Percentiles rank a stretch among this genome's conserved stretches.
These are phyloP conservation scores for Coreoperca whiteheadi DNA, from an alignment of 2,113 vertebrate genomes.

Conservation along the genomic window DNA sequence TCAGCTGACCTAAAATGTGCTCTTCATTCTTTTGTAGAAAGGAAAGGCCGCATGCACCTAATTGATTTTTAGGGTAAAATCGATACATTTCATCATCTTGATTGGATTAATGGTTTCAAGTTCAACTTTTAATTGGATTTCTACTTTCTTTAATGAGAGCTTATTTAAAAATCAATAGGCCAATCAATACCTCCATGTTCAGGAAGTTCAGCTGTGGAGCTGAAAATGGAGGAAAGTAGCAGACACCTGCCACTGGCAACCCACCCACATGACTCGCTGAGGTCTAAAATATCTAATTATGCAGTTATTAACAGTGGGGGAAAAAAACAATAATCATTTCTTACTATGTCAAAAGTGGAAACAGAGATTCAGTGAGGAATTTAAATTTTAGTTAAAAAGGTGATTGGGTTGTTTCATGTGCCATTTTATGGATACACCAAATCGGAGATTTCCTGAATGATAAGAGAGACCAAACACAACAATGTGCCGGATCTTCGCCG, in stretches of 20 bases:
- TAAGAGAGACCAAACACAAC: not conserved
- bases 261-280: not conserved
- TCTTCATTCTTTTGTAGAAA: slow-evolving; percentile 41
- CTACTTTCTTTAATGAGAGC: slow-evolving; percentile 75
- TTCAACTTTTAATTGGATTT: slow-evolving; percentile 85
- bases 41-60: slow-evolving; percentile 45
- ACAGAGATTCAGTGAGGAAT: not conserved
- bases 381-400: not conserved
- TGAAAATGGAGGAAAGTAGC: slow-evolving; percentile 21
- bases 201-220: slow-evolving; percentile 61
- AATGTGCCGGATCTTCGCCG: not conserved
- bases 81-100: slow-evolving; percentile 79
- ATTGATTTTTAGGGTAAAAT: slow-evolving; percentile 81
- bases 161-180: slow-evolving; percentile 83
- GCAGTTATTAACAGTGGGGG: not conserved
- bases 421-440: not conserved
- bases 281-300: slow-evolving; percentile 34
- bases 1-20: not conserved
- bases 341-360: not conserved
- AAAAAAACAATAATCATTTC: not conserved
- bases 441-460: not conserved
- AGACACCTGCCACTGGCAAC: slow-evolving; percentile 61
- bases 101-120: slow-evolving; percentile 81
- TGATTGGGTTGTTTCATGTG: not conserved
- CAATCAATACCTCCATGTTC: slow-evolving; percentile 77